These are phyloP conservation scores for Cyanocitta stelleri DNA, from an alignment of 2,113 vertebrate species.

Conservation along the genomic window DNA sequence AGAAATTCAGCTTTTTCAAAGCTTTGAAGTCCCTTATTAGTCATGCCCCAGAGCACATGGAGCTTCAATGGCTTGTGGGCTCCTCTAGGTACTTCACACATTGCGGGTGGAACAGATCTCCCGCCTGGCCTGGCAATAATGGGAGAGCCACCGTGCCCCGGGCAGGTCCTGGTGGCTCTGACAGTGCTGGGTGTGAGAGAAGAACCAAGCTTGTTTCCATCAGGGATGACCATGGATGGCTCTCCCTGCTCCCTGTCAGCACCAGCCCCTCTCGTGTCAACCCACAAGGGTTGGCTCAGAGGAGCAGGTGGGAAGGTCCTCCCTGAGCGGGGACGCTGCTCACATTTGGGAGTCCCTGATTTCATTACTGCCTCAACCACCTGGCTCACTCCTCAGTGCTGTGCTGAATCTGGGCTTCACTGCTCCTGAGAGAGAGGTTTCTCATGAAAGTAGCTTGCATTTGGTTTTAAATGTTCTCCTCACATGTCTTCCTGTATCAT, in stretches of 20 bases:
- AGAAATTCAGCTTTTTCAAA: neutral
- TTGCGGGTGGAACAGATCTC: accelerated
- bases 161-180: neutral
- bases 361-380: neutral
- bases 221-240: accelerated
- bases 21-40: conserved; percentile 23
- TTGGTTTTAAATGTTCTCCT: neutral
- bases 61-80: neutral
- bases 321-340: accelerated
- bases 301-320: neutral
- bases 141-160: accelerated
- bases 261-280: accelerated
- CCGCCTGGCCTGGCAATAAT: neutral
- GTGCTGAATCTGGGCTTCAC: neutral
- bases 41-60: neutral
- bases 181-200: accelerated
- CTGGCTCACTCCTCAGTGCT: neutral
- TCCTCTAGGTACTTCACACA: neutral
- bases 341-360: accelerated
- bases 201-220: neutral
- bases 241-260: neutral
- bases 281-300: accelerated
- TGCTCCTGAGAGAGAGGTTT: neutral
- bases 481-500: neutral
- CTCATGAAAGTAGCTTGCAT: neutral